A percentile compares a stretch with the other conserved stretches of the same genome.
Conservation (phyloP, 2,797 vertebrate species). For the Enteromius unitaeniatus region DNA sequence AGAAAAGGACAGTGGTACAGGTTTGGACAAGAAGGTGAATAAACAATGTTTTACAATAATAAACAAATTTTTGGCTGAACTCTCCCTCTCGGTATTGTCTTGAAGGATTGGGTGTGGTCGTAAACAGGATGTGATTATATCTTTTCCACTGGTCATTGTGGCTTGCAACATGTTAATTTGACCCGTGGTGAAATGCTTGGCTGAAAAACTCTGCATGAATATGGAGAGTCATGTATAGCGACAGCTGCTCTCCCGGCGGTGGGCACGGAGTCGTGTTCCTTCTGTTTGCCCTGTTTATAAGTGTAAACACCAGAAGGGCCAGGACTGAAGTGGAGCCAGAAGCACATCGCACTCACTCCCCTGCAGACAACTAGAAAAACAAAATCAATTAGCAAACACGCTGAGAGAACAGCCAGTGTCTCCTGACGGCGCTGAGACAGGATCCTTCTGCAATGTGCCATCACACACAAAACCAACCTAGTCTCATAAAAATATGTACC, state of each 20-base stretch:
- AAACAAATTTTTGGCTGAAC: not conserved
- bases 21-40: not conserved
- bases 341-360: conserved; percentile 58
- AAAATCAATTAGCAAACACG: conserved; percentile 56
- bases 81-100: not conserved
- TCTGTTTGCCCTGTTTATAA: conserved; percentile 60
- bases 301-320: conserved; percentile 79
- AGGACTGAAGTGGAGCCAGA: conserved; percentile 65
- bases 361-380: conserved; percentile 55
- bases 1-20: not conserved
- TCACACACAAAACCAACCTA: not conserved
- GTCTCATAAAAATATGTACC: too few species aligned
- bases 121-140: not conserved
- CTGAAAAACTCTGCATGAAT: not conserved
- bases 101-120: not conserved
- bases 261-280: conserved; percentile 52
- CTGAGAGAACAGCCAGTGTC: conserved; percentile 39
- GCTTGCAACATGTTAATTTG: not conserved
- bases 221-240: conserved; percentile 52
- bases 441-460: conserved; percentile 31
- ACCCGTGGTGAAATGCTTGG: not conserved
- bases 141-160: not conserved
- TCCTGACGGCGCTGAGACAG: not conserved
- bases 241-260: conserved; percentile 77
- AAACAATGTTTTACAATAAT: too few species aligned